Evolutionary conservation across 2,888 invertebrate genomes (phyloP), one percentile per base, ranked within the genome.

Genomic region (Lepetodrilus schrolli): DNA sequence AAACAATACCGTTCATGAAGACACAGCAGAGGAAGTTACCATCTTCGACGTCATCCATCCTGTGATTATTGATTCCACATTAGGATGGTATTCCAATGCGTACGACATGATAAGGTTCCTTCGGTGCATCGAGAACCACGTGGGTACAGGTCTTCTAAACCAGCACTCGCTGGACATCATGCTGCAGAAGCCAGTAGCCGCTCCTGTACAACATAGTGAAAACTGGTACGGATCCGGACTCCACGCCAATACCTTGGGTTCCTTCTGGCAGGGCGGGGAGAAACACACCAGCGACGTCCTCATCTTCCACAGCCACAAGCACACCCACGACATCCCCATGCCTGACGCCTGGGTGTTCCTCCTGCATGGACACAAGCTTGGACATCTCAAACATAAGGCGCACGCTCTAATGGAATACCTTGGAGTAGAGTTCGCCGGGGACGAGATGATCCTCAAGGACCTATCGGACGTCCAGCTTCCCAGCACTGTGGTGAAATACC

Each of bases 31-130:
- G 5, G 66, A 73, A 20, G 36, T 70, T 4, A 65, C 75, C n/a
- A 13, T 79, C 5, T 74, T 74, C 51, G 74, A 79, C 69, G 26
- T 51, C 10, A 43, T 83, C 49, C 78, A 80, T 50, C 74, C 75
- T 3, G n/a, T 51, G n/a, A 48, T 84, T 4, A 81, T 88, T 2
- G 87, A 86, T 74, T 82, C 88, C 0, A 80, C 86, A 2, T 75
- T 87, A 3, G 88, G 89, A 26, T 89, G 89, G 89, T 84, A 83
- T 70, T 85, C 88, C 26, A 88, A 84, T 34, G 82, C 85, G 2
- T 85, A 84, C 68, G 89, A 89, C 72, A 76, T 87, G 70, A 81
- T 85, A 80, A 80, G 89, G 2, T 83, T 89, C 30, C 76, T 83
- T 5, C 82, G 78, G 26, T 84, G 84, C 65, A 74, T 87, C 3